A percentile compares a stretch with the other conserved stretches of the same genome.
phyloP scores from a whole-genome alignment of 23 tunicate species.

The Clavelina lepadiformis region DNA sequence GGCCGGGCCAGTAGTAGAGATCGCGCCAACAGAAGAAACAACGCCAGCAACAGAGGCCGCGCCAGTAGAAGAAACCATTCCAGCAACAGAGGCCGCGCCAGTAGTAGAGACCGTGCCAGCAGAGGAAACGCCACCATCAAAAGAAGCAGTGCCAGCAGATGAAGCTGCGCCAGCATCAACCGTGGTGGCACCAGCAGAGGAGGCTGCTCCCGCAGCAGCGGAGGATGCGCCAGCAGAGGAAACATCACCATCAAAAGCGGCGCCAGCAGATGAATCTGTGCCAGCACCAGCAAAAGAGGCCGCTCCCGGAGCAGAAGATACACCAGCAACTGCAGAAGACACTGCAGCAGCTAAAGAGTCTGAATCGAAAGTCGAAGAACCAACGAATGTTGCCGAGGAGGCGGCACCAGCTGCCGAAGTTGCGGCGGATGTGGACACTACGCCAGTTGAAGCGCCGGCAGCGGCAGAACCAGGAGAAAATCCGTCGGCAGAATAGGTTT shows the following conservation, averaged over 20 bases:
- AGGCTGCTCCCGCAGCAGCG: neutral
- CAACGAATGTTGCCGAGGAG: too few relatives aligned
- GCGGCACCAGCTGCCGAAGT: too few relatives aligned
- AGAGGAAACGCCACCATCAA: neutral
- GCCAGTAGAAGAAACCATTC: conserved; percentile 3
- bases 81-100: conserved; percentile 9
- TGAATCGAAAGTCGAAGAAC: too few relatives aligned
- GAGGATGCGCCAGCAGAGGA: neutral
- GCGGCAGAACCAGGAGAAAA: too few relatives aligned
- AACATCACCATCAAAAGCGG: neutral
- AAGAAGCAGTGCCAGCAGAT: neutral
- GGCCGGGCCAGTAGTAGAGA: neutral
- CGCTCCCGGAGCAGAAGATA: neutral
- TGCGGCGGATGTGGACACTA: too few relatives aligned
- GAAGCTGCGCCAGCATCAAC: neutral
- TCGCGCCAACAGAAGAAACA: conserved; percentile 1
- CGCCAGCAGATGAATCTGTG: neutral
- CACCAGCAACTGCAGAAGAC: neutral
- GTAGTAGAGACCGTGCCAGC: conserved; percentile 1
- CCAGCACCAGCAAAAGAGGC: neutral
- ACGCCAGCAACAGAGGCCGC: conserved; percentile 1
- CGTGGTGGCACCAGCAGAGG: neutral
- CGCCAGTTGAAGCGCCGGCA: too few relatives aligned
- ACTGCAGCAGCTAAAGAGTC: neutral
- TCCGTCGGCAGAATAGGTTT: too few relatives aligned